These are phyloP conservation scores for Platichthys flesus DNA, from an alignment of 2,113 vertebrate genomes.

Conservation along the genomic window DNA sequence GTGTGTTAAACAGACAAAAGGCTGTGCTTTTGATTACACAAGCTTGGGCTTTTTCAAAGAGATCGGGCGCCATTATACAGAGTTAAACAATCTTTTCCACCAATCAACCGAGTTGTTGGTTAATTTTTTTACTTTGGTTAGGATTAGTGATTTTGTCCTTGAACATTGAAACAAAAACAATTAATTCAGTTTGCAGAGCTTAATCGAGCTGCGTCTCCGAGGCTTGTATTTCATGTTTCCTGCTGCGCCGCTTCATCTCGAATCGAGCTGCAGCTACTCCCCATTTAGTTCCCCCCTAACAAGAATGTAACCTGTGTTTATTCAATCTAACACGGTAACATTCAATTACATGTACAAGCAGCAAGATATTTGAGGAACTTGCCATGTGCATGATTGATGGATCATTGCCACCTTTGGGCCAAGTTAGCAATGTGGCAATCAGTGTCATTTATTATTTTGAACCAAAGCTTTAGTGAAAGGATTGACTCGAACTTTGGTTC, in stretches of 20 bases:
- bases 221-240: constrained; percentile 29
- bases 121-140: constrained; percentile 64
- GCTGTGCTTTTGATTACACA: constrained; percentile 81
- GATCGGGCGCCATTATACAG: constrained; percentile 63
- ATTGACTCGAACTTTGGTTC: too few species aligned
- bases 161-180: constrained; percentile 63
- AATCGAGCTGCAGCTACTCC: constrained; percentile 1
- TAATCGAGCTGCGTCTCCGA: constrained; percentile 32
- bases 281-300: background rate
- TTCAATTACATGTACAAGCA: background rate
- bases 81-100: constrained; percentile 75
- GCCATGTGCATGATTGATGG: background rate
- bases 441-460: too few species aligned
- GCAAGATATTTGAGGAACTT: background rate
- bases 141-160: constrained; percentile 59
- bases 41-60: constrained; percentile 73
- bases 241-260: constrained; percentile 10
- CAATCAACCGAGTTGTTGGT: constrained; percentile 66
- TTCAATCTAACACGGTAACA: background rate
- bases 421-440: too few species aligned
- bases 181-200: constrained; percentile 47
- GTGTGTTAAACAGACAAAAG: constrained; percentile 81
- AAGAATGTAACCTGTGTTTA: background rate
- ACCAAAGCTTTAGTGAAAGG: too few species aligned
- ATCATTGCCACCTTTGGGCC: too few species aligned